A percentile compares a stretch with the other conserved stretches of the same genome.
phyloP scores from a whole-genome alignment of 2,113 vertebrate genomes.

The Cacatua alba region DNA sequence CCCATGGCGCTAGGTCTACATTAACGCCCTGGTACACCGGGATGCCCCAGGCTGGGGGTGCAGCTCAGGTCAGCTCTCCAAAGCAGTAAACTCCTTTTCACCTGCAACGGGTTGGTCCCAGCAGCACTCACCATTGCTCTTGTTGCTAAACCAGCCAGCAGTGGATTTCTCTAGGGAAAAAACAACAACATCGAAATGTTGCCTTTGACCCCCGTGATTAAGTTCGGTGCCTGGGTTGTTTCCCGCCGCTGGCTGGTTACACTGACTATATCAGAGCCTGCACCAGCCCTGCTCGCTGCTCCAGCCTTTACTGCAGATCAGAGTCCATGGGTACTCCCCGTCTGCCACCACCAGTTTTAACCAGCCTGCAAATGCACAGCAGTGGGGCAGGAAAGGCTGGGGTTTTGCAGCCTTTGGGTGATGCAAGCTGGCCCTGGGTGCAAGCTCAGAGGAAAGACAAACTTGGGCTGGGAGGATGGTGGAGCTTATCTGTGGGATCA shows the following conservation, averaged over 20 bases:
- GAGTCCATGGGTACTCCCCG: not conserved
- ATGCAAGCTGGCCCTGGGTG: too few species aligned
- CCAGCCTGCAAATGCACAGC: not conserved
- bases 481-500: fast-evolving
- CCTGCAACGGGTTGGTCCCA: not conserved
- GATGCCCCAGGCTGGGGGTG: not conserved
- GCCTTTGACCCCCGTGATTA: not conserved
- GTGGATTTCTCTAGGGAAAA: not conserved
- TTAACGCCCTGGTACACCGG: not conserved
- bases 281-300: not conserved
- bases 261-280: not conserved
- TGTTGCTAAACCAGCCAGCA: not conserved
- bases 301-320: not conserved
- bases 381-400: not conserved
- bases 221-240: not conserved
- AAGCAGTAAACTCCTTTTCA: not conserved
- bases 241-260: fast-evolving
- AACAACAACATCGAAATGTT: not conserved
- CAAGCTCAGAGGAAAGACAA: not conserved
- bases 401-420: not conserved
- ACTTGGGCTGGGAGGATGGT: not conserved
- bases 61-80: not conserved
- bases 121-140: not conserved
- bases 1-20: not conserved
- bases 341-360: not conserved